Evolutionary conservation across 2,113 vertebrate species (phyloP).

Genomic region (Eira barbara): DNA sequence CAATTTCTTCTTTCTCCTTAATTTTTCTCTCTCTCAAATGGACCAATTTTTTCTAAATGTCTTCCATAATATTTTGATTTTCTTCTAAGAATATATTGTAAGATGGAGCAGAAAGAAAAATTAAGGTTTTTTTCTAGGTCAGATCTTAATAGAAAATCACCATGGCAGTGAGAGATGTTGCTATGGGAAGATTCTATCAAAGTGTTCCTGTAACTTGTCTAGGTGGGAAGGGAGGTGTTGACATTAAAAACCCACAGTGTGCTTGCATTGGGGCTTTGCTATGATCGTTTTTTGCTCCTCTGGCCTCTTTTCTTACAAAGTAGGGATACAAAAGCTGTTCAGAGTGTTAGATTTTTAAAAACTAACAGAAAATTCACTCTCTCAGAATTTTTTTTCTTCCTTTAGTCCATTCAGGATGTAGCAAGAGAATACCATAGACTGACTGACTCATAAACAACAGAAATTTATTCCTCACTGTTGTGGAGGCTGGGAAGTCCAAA

Average conservation of each 20-base stretch:
- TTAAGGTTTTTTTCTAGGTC: constrained; percentile 55
- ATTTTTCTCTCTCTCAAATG: not conserved
- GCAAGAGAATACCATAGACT: not conserved
- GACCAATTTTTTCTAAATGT: not conserved
- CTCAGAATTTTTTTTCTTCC: not conserved
- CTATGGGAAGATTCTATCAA: not conserved
- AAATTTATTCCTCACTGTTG: not conserved
- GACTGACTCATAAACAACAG: not conserved
- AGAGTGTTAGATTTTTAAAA: not conserved
- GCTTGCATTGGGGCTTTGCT: not conserved
- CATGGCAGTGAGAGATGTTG: not conserved
- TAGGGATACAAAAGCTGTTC: not conserved
- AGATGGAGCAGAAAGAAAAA: not conserved
- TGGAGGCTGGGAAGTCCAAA: not conserved
- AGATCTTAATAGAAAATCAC: constrained; percentile 43
- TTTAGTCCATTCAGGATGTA: not conserved
- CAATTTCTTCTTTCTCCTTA: not conserved
- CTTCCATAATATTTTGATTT: constrained; percentile 55
- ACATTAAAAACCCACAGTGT: not conserved
- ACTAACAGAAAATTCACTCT: not conserved
- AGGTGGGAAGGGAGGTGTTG: not conserved
- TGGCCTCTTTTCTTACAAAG: not conserved
- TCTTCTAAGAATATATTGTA: not conserved
- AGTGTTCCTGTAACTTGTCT: not conserved
- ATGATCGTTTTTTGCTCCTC: not conserved